phyloP scores from a whole-genome alignment of 1,140 invertebrate species.

The Drosophila asahinai region DNA sequence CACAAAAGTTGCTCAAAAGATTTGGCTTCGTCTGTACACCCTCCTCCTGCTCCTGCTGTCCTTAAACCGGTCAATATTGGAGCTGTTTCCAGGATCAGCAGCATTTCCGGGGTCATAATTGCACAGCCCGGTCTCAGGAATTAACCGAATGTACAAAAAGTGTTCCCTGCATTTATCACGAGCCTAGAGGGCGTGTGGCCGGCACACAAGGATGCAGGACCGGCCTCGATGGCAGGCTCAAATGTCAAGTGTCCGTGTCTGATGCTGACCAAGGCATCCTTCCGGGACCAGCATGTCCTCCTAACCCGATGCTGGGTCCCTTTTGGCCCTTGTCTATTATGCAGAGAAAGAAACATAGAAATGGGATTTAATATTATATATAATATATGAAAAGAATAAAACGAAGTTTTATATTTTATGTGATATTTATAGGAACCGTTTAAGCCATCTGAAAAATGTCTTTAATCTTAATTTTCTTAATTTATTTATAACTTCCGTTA shows the following conservation, averaged over 20 bases:
- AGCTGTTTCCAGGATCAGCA: conserved; percentile 22
- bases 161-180: conserved; percentile 13
- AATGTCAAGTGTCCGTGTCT: conserved; percentile 38
- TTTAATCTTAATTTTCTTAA: too few relatives aligned
- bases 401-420: not conserved
- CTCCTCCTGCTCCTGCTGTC: conserved; percentile 1
- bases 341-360: conserved; percentile 13
- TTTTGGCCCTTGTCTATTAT: not conserved
- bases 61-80: conserved; percentile 50
- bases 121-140: conserved; percentile 19
- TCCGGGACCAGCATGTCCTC: conserved; percentile 30
- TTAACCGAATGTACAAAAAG: conserved; percentile 37
- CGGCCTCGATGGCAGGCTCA: conserved; percentile 32
- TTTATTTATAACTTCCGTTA: not conserved
- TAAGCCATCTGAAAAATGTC: too few relatives aligned
- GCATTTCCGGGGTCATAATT: conserved; percentile 42
- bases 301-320: conserved; percentile 13
- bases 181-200: not conserved
- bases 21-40: conserved; percentile 32
- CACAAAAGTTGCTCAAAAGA: conserved; percentile 61
- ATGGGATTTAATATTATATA: too few relatives aligned
- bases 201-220: conserved; percentile 17
- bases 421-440: not conserved
- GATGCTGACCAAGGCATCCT: conserved; percentile 39
- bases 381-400: not conserved